Evolutionary conservation across 37 sponge, comb jelly and placozoan species (phyloP).

Genomic region (Cliona cf. orientalis): DNA sequence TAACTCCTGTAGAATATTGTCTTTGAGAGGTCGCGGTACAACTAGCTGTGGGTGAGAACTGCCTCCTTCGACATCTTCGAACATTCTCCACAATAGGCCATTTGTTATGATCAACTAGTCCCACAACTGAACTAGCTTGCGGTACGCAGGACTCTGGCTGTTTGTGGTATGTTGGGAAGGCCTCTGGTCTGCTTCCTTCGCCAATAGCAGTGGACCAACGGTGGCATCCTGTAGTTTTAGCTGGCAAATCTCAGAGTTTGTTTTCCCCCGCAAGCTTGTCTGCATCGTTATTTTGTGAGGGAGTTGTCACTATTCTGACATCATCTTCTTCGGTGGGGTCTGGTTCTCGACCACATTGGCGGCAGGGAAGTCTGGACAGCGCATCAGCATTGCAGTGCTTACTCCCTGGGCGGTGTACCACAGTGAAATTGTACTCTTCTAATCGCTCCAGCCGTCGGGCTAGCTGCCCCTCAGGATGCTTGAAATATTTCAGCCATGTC

Average conservation of each 20-base stretch:
- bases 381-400: slow-evolving; percentile 34
- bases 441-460: slow-evolving; percentile 41
- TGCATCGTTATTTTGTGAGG: no score
- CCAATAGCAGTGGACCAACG: background rate
- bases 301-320: no score
- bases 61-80: background rate
- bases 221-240: slow-evolving; percentile 17
- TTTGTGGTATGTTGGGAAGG: slow-evolving; percentile 7
- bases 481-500: slow-evolving; percentile 35
- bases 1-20: no score
- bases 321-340: no score
- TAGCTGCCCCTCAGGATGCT: slow-evolving; percentile 41
- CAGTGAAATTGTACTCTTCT: slow-evolving; percentile 17
- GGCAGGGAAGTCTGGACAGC: slow-evolving; percentile 20
- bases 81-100: slow-evolving; percentile 20
- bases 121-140: slow-evolving; percentile 27
- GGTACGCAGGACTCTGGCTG: slow-evolving; percentile 14
- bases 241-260: slow-evolving; percentile 12
- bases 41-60: slow-evolving; percentile 14
- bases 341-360: slow-evolving; percentile 28
- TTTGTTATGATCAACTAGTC: slow-evolving; percentile 20
- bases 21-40: slow-evolving; percentile 6
- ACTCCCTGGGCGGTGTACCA: slow-evolving; percentile 43
- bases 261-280: no score
- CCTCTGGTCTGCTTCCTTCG: background rate